Conservation (phyloP, 2,888 invertebrate species). For the Leptinotarsa rubiginosa region DNA sequence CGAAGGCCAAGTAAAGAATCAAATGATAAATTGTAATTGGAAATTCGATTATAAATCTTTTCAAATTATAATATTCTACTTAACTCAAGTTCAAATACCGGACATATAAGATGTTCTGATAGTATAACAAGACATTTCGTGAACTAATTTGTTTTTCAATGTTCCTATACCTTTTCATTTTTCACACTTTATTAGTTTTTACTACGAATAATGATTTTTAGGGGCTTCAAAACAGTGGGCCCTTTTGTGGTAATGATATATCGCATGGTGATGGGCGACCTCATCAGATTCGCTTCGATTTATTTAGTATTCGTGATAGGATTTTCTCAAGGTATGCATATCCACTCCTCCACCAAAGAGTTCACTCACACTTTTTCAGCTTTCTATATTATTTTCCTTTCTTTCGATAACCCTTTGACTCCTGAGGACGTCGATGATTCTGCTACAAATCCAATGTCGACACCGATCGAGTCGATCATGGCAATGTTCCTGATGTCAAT, state of each 20-base stretch:
- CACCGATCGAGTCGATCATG: slow-evolving; percentile 94
- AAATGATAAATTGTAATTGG: too few relatives aligned
- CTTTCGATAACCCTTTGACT: slow-evolving; percentile 86
- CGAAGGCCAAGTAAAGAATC: too few relatives aligned
- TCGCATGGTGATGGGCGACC: slow-evolving; percentile 96
- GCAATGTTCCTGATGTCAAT: slow-evolving; percentile 99
- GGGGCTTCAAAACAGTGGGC: slow-evolving; percentile 97
- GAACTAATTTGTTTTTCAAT: too few relatives aligned
- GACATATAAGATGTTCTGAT: too few relatives aligned
- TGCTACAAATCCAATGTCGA: slow-evolving; percentile 87
- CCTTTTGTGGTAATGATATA: slow-evolving; percentile 99
- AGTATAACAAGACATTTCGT: too few relatives aligned
- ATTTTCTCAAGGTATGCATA: slow-evolving; percentile 87
- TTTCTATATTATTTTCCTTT: slow-evolving; percentile 90
- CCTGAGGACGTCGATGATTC: slow-evolving; percentile 87
- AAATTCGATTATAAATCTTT: too few relatives aligned
- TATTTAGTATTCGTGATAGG: slow-evolving; percentile 97
- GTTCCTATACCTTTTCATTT: too few relatives aligned
- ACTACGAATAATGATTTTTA: slow-evolving; percentile 64
- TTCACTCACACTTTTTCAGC: slow-evolving; percentile 68
- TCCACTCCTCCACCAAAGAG: too few relatives aligned
- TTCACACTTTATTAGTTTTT: too few relatives aligned
- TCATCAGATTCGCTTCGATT: slow-evolving; percentile 94
- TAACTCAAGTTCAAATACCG: too few relatives aligned
- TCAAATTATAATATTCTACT: too few relatives aligned